Percentiles rank a stretch among this genome's conserved stretches.
Conservation (phyloP, 1,140 invertebrate species). For the Drosophila albomicans region DNA sequence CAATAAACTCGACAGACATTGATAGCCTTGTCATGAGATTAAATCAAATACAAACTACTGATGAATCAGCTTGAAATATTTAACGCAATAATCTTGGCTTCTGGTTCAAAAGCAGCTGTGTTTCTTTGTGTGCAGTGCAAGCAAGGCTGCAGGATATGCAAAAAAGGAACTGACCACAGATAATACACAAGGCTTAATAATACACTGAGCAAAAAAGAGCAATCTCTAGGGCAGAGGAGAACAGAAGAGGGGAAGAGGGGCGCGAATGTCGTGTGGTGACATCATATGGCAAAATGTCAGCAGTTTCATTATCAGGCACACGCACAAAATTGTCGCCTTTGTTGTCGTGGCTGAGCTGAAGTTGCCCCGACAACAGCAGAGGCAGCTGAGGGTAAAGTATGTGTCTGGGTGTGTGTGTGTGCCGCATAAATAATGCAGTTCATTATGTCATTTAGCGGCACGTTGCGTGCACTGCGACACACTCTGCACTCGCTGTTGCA, state of each 20-base stretch:
- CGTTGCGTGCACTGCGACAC: conserved; percentile 65
- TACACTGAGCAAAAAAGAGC: background rate
- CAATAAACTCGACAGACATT: background rate
- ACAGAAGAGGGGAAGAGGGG: conserved; percentile 1
- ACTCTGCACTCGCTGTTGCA: background rate
- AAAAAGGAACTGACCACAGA: background rate
- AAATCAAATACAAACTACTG: no score
- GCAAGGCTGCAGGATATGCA: background rate
- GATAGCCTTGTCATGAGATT: background rate
- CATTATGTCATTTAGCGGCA: conserved; percentile 83
- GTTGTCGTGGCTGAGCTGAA: conserved; percentile 15
- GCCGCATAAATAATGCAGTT: conserved; percentile 83
- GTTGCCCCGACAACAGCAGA: conserved; percentile 26
- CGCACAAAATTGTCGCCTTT: conserved; percentile 58
- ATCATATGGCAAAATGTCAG: conserved; percentile 79
- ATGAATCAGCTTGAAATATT: background rate
- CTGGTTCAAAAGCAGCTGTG: background rate
- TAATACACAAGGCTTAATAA: background rate
- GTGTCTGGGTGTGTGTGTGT: conserved; percentile 28
- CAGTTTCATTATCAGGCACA: conserved; percentile 76
- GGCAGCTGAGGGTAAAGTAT: conserved; percentile 11
- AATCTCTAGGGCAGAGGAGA: background rate
- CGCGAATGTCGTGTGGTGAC: conserved; percentile 54
- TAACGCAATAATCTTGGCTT: background rate
- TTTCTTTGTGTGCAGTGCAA: background rate